These are phyloP conservation scores for Steromphala cineraria DNA, from an alignment of 2,888 invertebrate species.

Conservation along the genomic window DNA sequence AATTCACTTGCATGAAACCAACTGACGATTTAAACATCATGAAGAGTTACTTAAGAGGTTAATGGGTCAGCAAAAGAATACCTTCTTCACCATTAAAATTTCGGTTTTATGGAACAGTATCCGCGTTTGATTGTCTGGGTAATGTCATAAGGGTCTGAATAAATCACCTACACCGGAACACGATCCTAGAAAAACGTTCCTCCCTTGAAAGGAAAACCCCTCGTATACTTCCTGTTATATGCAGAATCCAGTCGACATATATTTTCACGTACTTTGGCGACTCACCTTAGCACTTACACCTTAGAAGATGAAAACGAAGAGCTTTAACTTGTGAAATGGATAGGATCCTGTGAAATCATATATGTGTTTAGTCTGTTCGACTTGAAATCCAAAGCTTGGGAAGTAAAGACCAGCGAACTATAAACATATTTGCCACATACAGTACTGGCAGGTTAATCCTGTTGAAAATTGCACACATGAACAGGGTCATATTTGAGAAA, in stretches of 20 bases:
- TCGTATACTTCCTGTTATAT: neutral
- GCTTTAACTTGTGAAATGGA: neutral
- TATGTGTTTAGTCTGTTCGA: neutral
- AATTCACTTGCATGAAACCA: too few species aligned
- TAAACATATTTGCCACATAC: neutral
- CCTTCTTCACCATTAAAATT: too few species aligned
- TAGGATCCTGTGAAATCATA: neutral
- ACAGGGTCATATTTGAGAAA: neutral
- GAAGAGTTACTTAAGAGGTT: too few species aligned
- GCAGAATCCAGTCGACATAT: neutral
- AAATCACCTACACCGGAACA: neutral
- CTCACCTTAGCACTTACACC: neutral
- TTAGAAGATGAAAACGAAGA: neutral
- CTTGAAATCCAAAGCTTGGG: neutral
- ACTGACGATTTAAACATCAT: too few species aligned
- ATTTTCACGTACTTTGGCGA: neutral
- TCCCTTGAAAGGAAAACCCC: neutral
- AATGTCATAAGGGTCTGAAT: neutral
- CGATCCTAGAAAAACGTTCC: neutral
- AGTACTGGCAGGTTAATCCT: neutral
- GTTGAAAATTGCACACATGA: neutral
- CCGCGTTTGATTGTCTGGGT: too few species aligned
- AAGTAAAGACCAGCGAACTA: neutral
- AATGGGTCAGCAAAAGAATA: too few species aligned
- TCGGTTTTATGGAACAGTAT: too few species aligned